Percentiles rank a stretch among this genome's conserved stretches.
Conservation (phyloP, 2,888 invertebrate genomes). For the Lasioglossum vierecki region DNA sequence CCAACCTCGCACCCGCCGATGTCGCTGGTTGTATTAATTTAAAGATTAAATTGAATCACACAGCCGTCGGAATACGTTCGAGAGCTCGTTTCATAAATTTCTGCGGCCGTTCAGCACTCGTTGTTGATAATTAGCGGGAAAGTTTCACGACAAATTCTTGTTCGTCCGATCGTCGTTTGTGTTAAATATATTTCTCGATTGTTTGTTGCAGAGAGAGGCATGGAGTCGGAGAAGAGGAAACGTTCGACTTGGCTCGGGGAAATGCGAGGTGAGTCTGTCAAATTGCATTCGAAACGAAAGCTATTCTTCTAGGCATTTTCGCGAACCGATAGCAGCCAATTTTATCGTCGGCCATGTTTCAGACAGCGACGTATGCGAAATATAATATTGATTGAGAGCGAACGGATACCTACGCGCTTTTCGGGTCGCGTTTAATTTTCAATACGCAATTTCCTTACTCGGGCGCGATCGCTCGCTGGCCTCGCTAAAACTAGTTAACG, state of each 20-base stretch:
- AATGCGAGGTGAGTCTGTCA: background rate
- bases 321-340: conserved; percentile 15
- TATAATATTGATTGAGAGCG: conserved; percentile 19
- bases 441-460: conserved; percentile 22
- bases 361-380: background rate
- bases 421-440: conserved; percentile 28
- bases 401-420: background rate
- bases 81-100: background rate
- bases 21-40: background rate
- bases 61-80: background rate
- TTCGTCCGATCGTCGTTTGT: background rate
- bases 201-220: conserved; percentile 7
- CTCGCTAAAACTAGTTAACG: conserved; percentile 1
- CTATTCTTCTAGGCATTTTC: background rate
- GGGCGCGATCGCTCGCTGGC: background rate
- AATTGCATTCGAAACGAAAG: conserved; percentile 18
- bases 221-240: background rate
- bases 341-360: background rate
- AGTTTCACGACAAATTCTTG: background rate
- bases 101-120: background rate
- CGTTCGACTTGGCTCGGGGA: background rate
- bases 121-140: background rate
- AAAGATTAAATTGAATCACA: background rate
- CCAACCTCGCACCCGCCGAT: background rate
- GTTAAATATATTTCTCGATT: background rate